Conservation (phyloP, 2,888 invertebrate species). For the Orthosia gracilis region DNA sequence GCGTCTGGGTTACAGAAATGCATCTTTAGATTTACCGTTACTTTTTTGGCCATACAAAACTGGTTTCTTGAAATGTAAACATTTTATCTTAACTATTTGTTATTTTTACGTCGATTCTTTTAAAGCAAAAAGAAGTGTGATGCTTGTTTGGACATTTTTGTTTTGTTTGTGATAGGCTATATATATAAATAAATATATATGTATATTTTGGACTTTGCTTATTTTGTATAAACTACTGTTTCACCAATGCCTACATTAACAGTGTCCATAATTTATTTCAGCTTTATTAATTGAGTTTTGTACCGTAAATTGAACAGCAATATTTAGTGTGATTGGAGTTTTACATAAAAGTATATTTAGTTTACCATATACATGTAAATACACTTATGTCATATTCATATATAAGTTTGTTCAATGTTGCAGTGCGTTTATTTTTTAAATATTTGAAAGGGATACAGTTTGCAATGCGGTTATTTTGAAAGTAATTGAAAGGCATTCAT, state of each 20-base stretch:
- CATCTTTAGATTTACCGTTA: too few relatives aligned
- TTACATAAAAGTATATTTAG: constrained; percentile 7
- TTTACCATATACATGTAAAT: background rate
- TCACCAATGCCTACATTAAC: background rate
- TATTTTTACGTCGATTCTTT: too few relatives aligned
- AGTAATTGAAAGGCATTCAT: too few relatives aligned
- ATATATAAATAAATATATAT: too few relatives aligned
- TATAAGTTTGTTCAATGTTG: background rate
- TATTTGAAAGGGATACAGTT: background rate
- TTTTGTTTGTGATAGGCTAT: too few relatives aligned
- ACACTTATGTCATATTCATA: background rate
- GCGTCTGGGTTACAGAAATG: too few relatives aligned
- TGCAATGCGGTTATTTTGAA: background rate
- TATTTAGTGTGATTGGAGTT: constrained; percentile 28
- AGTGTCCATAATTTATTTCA: constrained; percentile 10
- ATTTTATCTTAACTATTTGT: too few relatives aligned
- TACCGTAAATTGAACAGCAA: constrained; percentile 1
- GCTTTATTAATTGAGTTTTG: constrained; percentile 1
- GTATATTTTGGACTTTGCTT: background rate
- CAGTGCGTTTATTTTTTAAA: too few relatives aligned
- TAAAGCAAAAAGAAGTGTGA: too few relatives aligned
- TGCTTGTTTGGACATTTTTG: too few relatives aligned
- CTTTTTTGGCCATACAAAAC: too few relatives aligned
- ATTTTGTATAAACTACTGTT: background rate
- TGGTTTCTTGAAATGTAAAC: too few relatives aligned